Evolutionary conservation across 1,140 invertebrate species (phyloP), one percentile per base, ranked within the genome.

Genomic region (Papilio polyxenes): DNA sequence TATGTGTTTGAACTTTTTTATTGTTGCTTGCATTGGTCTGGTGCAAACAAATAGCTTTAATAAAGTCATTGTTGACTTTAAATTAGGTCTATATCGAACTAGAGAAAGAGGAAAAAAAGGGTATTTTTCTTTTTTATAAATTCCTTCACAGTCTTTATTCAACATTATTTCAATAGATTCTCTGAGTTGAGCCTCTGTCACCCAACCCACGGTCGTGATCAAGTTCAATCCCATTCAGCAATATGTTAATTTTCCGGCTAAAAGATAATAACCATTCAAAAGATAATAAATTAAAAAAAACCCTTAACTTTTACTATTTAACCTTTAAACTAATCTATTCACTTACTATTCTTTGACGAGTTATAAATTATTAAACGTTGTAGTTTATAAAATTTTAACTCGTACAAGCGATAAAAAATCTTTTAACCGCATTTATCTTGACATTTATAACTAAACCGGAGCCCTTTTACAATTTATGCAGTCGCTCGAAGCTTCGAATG

Each of bases 391-490:
- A 49, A 76, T 76, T 10, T 76, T 76, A 65, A 49, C 75, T 76
- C 75, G 44, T 51, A 76, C 75, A 78, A 59, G 53, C 76, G 3
- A 59, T 78, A 78, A 62, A 78, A 77, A 78, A 76, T 76, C 75
- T 51, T 51, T 76, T 76, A 76, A 76, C 17, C 20, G 48, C n/a
- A 11, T 76, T 49, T 76, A 76, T 76, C 75, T 76, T 51, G 75
- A 76, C 75, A 51, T 76, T 76, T 76, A 76, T 49, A 76, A 76
- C 75, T 76, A 76, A 49, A 76, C 40, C 75, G 20, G 75, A 76
- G 75, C 44, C 75, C n/a, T 76, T 76, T 76, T 76, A 76, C 48
- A 76, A 76, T 49, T 76, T 76, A 76, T 76, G 75, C 48, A 76
- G 40, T 4, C n/a, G 17, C 48, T 23, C 40, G 44, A 23, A 51